Evolutionary conservation across 2,888 invertebrate species (phyloP).

Genomic region (Mylabris sibirica): DNA sequence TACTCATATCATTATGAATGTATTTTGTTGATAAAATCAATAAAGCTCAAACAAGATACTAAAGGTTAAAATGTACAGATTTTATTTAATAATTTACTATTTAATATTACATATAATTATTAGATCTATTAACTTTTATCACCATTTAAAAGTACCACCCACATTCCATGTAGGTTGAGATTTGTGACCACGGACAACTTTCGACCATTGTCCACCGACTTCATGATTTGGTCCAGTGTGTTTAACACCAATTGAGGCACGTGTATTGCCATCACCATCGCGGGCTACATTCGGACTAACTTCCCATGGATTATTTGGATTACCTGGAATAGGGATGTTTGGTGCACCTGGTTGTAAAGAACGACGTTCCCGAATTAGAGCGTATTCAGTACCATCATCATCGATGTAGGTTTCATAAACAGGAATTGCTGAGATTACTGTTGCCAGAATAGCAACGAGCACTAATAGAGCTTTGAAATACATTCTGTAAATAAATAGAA

Average conservation of each 20-base stretch:
- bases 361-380: conserved; percentile 16
- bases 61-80: too few species aligned
- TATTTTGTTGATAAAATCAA: too few species aligned
- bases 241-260: conserved; percentile 27
- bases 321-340: conserved; percentile 10
- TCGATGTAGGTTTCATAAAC: background rate
- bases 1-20: too few species aligned
- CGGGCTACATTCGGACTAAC: conserved; percentile 26
- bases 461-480: background rate
- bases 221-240: conserved; percentile 34
- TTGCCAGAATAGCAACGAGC: background rate
- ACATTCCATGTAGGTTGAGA: conserved; percentile 37
- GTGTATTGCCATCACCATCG: conserved; percentile 34
- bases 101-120: background rate
- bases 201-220: conserved; percentile 35
- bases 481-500: background rate
- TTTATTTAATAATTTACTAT: too few species aligned
- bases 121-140: background rate
- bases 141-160: conserved; percentile 33
- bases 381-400: conserved; percentile 11
- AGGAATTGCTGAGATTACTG: background rate
- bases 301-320: conserved; percentile 29
- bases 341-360: conserved; percentile 29
- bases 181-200: conserved; percentile 35
- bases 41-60: too few species aligned